These are phyloP conservation scores for Calliphora vicina DNA, from an alignment of 1,140 invertebrate genomes.

Conservation along the genomic window DNA sequence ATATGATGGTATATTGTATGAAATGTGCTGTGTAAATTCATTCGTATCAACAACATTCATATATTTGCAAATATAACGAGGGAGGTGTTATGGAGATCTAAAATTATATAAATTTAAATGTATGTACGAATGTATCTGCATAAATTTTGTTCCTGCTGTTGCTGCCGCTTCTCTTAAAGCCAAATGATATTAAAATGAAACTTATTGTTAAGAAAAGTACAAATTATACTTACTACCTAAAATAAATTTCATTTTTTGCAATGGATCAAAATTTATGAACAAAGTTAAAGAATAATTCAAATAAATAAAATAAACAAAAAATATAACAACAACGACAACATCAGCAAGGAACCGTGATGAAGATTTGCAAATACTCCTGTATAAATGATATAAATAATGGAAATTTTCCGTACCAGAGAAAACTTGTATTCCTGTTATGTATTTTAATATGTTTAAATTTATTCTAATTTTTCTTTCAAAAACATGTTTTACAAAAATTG, in stretches of 20 bases:
- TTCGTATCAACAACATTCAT: background rate
- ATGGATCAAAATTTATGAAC: conserved; percentile 1
- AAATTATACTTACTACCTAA: background rate
- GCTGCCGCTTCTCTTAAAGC: background rate
- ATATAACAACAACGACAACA: too few relatives aligned
- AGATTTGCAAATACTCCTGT: too few relatives aligned
- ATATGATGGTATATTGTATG: too few relatives aligned
- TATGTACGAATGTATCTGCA: background rate
- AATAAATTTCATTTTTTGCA: background rate
- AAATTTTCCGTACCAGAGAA: too few relatives aligned
- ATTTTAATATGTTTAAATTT: too few relatives aligned
- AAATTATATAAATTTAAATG: background rate
- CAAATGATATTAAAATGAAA: background rate
- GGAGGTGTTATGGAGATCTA: background rate
- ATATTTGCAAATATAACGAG: background rate
- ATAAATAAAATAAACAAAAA: background rate
- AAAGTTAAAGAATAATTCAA: background rate
- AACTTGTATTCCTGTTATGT: too few relatives aligned
- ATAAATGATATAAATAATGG: too few relatives aligned
- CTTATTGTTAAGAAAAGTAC: background rate
- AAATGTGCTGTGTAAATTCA: too few relatives aligned
- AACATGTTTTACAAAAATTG: too few relatives aligned
- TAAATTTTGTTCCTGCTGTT: background rate
- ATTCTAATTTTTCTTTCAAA: too few relatives aligned
- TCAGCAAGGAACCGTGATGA: too few relatives aligned